These are phyloP conservation scores for Calidris pygmaea DNA, from an alignment of 2,113 vertebrate species.

Conservation along the genomic window DNA sequence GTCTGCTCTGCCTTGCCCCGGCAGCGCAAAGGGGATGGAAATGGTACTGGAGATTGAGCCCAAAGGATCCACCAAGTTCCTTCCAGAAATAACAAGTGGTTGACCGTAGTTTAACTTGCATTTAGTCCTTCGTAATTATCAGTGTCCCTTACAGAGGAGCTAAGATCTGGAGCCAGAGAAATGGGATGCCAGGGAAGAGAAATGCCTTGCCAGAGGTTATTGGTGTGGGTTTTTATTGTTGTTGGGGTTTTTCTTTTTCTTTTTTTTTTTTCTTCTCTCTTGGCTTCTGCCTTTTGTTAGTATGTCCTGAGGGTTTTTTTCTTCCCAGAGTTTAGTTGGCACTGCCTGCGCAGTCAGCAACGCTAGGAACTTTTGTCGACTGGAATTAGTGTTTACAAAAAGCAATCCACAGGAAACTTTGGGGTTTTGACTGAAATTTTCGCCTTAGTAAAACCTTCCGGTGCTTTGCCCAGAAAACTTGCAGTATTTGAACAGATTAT, in stretches of 20 bases:
- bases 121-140: not conserved
- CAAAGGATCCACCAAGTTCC: not conserved
- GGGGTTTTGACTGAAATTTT: conserved; percentile 17
- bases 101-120: not conserved
- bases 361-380: not conserved
- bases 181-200: not conserved
- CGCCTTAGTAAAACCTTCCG: not conserved
- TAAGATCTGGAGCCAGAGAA: not conserved
- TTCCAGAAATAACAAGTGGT: conserved; percentile 56
- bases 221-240: conserved; percentile 2
- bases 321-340: conserved; percentile 15
- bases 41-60: not conserved
- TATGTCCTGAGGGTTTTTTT: no score
- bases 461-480: not conserved
- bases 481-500: not conserved
- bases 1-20: conserved; percentile 29
- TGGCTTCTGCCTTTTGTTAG: no score
- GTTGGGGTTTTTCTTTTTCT: not conserved
- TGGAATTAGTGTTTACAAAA: conserved; percentile 15
- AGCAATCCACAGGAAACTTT: conserved; percentile 26
- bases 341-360: not conserved
- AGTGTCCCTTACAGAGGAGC: not conserved
- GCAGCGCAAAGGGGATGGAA: conserved; percentile 6
- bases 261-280: not conserved
- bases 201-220: conserved; percentile 16